Evolutionary conservation across 1,140 invertebrate genomes (phyloP), one percentile per base, ranked within the genome.

Genomic region (Tetramorium alpestre): DNA sequence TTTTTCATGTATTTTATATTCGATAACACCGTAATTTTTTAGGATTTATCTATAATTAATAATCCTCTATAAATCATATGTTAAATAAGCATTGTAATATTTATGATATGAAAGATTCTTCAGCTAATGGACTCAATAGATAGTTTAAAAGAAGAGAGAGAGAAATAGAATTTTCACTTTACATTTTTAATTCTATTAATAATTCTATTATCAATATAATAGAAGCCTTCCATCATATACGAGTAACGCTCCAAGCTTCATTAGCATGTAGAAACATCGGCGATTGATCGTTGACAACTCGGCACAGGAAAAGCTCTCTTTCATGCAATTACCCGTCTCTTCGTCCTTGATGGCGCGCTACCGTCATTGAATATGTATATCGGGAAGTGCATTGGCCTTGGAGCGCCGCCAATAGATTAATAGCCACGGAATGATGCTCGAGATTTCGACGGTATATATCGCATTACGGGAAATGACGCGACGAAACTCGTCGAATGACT

Each of bases 321-420:
- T 87, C 86, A 69, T 69, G 58, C 78, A 72, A 87, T 87, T 87
- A 87, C 64, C 77, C 80, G 69, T 72, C 86, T 87, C 80, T 60
- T 73, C 80, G 80, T 84, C 54, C 54, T 84, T 72, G 70, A 84
- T 33, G 22, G 44, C 60, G 28, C 87, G 77, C 86, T 69, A 69
- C 65, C 69, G 72, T 84, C 89, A 86, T 89, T 94, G 92, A 94
- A 94, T 95, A 94, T 94, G 93, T 93, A 94, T 93, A 92, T 91
- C 70, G 85, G 73, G 89, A 92, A 94, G 93, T 94, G 93, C 94
- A 95, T 93, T 93, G 93, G 92, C 93, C 92, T 94, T 94, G 94
- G 93, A 94, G 86, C 90, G 76, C 85, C 89, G 93, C 94, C 94
- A 93, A 94, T 95, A 95, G 94, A 95, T 95, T 95, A 94, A 95